Percentiles rank a stretch among this genome's conserved stretches.
These are phyloP conservation scores for Clunio marinus DNA, from an alignment of 2,888 invertebrate genomes.

Conservation along the genomic window DNA sequence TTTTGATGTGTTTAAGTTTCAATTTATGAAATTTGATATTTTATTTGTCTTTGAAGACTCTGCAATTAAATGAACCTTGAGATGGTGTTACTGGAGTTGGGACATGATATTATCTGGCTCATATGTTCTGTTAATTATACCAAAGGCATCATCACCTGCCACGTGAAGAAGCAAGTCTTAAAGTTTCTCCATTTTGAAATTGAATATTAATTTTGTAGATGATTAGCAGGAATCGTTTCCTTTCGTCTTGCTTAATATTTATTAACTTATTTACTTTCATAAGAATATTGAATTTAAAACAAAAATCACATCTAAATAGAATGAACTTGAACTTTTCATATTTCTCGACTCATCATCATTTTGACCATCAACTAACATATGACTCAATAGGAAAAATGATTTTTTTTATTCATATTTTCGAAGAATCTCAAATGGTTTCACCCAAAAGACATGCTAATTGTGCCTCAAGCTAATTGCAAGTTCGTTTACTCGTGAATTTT, in stretches of 20 bases:
- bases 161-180: neutral
- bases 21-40: conserved; percentile 13
- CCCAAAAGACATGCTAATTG: neutral
- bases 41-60: neutral
- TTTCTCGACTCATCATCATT: neutral
- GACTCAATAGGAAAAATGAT: conserved; percentile 10
- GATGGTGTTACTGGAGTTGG: neutral
- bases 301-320: neutral
- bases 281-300: neutral
- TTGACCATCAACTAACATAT: conserved; percentile 12
- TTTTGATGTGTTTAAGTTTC: neutral
- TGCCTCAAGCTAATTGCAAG: neutral
- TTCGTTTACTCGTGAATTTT: conserved; percentile 3
- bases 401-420: neutral
- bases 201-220: neutral
- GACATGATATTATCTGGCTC: conserved; percentile 7
- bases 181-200: conserved; percentile 20
- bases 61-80: conserved; percentile 11
- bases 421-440: neutral
- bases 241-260: too few species aligned
- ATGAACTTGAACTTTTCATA: neutral
- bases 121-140: neutral
- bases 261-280: too few species aligned
- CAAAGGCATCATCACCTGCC: neutral
- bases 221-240: conserved; percentile 4